phyloP scores from a whole-genome alignment of 2,113 vertebrate genomes.

The Pachyramphus minor region DNA sequence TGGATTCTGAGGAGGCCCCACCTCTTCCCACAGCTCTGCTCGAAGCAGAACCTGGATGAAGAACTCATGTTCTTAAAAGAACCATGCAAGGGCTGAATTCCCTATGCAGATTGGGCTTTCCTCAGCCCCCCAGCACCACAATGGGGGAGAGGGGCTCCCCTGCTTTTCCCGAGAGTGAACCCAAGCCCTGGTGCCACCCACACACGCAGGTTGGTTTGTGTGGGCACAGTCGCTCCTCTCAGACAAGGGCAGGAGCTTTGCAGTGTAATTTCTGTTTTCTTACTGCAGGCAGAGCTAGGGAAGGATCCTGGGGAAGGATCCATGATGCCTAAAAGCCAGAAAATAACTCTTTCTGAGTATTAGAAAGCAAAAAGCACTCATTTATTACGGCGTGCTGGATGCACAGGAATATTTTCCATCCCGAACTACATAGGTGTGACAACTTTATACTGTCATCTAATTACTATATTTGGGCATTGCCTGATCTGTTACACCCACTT shows the following conservation, averaged over 20 bases:
- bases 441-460: too few relatives aligned
- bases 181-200: neutral
- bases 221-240: neutral
- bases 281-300: neutral
- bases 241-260: neutral
- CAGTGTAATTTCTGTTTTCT: accelerated
- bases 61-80: accelerated
- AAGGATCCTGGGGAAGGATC: neutral
- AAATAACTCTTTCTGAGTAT: too few relatives aligned
- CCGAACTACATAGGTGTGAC: too few relatives aligned
- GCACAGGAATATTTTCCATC: too few relatives aligned
- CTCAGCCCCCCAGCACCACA: neutral
- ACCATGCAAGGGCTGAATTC: neutral
- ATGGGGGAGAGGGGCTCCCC: too few relatives aligned
- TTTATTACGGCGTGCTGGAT: too few relatives aligned
- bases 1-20: neutral
- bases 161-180: neutral
- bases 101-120: too few relatives aligned
- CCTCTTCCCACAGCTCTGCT: neutral
- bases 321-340: too few relatives aligned
- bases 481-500: too few relatives aligned
- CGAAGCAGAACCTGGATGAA: neutral
- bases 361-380: too few relatives aligned
- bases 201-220: accelerated
- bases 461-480: too few relatives aligned